Conservation (phyloP, 2,797 vertebrate genomes). For the Lagorchestes hirsutus region DNA sequence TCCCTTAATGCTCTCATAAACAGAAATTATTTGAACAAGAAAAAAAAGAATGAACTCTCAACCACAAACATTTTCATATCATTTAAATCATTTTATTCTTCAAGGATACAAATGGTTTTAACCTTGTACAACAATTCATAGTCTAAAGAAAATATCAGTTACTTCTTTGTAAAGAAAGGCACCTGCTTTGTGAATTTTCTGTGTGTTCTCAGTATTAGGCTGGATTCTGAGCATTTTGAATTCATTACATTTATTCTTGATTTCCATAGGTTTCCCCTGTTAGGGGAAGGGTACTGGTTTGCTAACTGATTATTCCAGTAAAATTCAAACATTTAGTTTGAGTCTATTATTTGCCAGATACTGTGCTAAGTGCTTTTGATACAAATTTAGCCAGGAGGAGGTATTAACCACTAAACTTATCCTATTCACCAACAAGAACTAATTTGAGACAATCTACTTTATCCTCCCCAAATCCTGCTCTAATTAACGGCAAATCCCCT, state of each 20-base stretch:
- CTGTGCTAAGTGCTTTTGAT: background rate
- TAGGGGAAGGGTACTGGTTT: background rate
- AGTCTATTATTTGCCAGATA: background rate
- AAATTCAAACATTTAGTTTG: background rate
- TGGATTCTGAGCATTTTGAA: background rate
- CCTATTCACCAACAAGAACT: background rate
- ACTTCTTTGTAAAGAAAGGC: background rate
- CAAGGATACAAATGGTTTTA: slow-evolving; percentile 12
- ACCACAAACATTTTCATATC: background rate
- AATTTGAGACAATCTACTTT: background rate
- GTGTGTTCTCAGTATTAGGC: background rate
- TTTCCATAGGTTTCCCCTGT: background rate
- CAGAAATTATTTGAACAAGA: slow-evolving; percentile 23
- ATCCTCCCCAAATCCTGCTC: background rate
- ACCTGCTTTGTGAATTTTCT: background rate
- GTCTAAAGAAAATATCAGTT: background rate
- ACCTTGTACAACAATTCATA: background rate
- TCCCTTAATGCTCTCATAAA: background rate
- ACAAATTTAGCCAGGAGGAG: background rate
- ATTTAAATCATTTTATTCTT: slow-evolving; percentile 16
- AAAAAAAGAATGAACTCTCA: background rate
- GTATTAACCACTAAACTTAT: background rate
- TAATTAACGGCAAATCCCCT: background rate
- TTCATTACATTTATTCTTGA: background rate
- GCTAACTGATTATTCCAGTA: background rate